Conservation (phyloP, 1,140 invertebrate genomes). For the Neomicropteryx cornuta region DNA sequence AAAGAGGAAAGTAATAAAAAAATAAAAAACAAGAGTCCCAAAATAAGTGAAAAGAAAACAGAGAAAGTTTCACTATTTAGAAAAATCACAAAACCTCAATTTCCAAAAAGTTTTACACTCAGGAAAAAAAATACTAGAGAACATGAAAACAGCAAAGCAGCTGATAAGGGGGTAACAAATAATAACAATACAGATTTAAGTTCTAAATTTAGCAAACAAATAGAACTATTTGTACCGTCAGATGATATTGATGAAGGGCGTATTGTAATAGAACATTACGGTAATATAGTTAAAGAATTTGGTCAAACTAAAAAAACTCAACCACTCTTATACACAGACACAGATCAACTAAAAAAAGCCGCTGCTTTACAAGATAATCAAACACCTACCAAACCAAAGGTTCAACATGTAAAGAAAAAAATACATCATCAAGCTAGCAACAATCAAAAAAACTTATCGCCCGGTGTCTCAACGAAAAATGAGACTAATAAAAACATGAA, state of each 20-base stretch:
- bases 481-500: constrained; percentile 24
- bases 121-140: constrained; percentile 29
- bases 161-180: constrained; percentile 11
- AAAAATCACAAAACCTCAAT: constrained; percentile 34
- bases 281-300: constrained; percentile 63
- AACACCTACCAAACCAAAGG: constrained; percentile 8
- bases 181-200: constrained; percentile 11
- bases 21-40: constrained; percentile 15
- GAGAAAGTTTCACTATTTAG: constrained; percentile 35
- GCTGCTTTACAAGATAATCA: constrained; percentile 31
- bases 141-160: constrained; percentile 11
- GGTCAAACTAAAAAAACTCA: constrained; percentile 41
- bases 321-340: constrained; percentile 45
- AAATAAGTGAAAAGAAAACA: constrained; percentile 13
- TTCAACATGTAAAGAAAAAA: constrained; percentile 6
- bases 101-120: constrained; percentile 29
- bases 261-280: constrained; percentile 67
- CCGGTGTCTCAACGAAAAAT: constrained; percentile 21
- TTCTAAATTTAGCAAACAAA: constrained; percentile 3
- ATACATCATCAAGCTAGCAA: constrained; percentile 11
- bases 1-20: constrained; percentile 30
- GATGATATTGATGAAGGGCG: constrained; percentile 44
- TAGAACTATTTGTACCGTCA: constrained; percentile 5
- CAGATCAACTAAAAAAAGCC: constrained; percentile 49
- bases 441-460: constrained; percentile 12